A percentile compares a stretch with the other conserved stretches of the same genome.
phyloP scores from a whole-genome alignment of 2,113 vertebrate genomes.

The Polyodon spathula region DNA sequence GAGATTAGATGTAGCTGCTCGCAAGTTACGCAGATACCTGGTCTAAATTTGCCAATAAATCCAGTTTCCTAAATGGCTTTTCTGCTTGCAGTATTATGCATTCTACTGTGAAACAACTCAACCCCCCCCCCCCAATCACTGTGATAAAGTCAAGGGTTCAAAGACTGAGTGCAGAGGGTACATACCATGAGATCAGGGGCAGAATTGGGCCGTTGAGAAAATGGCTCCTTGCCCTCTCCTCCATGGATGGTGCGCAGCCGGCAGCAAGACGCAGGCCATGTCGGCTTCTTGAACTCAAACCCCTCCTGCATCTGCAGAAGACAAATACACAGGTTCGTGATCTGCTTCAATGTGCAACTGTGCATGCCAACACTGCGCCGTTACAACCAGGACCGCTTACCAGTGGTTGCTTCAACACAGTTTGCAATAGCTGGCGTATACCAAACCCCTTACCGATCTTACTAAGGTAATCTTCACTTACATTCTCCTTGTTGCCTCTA shows the following conservation, averaged over 20 bases:
- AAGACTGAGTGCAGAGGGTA: not conserved
- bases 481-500: constrained; percentile 78
- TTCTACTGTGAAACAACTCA: too few relatives aligned
- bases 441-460: not conserved
- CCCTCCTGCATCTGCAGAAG: constrained; percentile 52
- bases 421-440: too few relatives aligned
- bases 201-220: constrained; percentile 61
- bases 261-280: constrained; percentile 60
- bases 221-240: constrained; percentile 47
- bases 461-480: constrained; percentile 46
- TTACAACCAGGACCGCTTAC: too few relatives aligned
- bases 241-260: constrained; percentile 30
- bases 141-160: not conserved
- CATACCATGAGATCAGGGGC: constrained; percentile 63
- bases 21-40: too few relatives aligned
- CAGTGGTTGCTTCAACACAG: not conserved
- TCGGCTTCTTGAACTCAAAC: constrained; percentile 93
- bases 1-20: too few relatives aligned
- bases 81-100: too few relatives aligned
- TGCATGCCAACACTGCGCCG: too few relatives aligned
- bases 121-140: too few relatives aligned
- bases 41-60: too few relatives aligned
- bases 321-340: not conserved
- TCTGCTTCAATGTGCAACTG: too few relatives aligned
- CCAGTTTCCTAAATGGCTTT: too few relatives aligned